Percentiles rank a stretch among this genome's conserved stretches.
Evolutionary conservation across 92 coral and sea anemone genomes (phyloP).

Genomic region (Scolanthus callimorphus): DNA sequence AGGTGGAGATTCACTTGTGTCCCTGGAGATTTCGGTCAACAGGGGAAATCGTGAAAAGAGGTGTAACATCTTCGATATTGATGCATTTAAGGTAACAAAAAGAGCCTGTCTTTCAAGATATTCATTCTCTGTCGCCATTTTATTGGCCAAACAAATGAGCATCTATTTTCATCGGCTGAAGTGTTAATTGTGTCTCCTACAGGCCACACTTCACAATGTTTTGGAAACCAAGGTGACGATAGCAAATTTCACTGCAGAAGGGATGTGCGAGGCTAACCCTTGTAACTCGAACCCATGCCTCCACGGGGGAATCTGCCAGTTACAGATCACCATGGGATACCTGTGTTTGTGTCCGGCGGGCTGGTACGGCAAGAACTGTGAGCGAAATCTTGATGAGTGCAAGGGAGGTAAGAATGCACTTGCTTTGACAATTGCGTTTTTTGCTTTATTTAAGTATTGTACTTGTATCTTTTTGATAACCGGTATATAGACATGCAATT

Average conservation of each 20-base stretch:
- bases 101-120: too few relatives aligned
- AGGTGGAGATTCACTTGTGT: conserved; percentile 41
- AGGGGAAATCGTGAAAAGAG: conserved; percentile 47
- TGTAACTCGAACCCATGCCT: conserved; percentile 77
- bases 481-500: too few relatives aligned
- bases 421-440: too few relatives aligned
- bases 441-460: too few relatives aligned
- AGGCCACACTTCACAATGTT: conserved; percentile 52
- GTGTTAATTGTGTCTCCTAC: not conserved
- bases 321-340: conserved; percentile 32
- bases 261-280: conserved; percentile 68
- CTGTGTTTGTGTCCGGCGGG: conserved; percentile 73
- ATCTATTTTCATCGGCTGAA: not conserved
- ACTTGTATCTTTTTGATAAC: too few relatives aligned
- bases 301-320: conserved; percentile 63
- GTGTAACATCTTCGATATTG: conserved; percentile 76
- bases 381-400: conserved; percentile 77
- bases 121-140: too few relatives aligned
- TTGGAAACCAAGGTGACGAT: conserved; percentile 44
- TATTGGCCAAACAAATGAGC: too few relatives aligned
- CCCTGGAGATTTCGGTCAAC: conserved; percentile 57
- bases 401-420: conserved; percentile 63
- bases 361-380: conserved; percentile 87
- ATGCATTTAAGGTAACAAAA: conserved; percentile 55
- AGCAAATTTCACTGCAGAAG: conserved; percentile 39